Percentiles rank a stretch among this genome's conserved stretches.
Evolutionary conservation across 1,140 invertebrate species (phyloP).

Genomic region (Sitobion miscanthi): DNA sequence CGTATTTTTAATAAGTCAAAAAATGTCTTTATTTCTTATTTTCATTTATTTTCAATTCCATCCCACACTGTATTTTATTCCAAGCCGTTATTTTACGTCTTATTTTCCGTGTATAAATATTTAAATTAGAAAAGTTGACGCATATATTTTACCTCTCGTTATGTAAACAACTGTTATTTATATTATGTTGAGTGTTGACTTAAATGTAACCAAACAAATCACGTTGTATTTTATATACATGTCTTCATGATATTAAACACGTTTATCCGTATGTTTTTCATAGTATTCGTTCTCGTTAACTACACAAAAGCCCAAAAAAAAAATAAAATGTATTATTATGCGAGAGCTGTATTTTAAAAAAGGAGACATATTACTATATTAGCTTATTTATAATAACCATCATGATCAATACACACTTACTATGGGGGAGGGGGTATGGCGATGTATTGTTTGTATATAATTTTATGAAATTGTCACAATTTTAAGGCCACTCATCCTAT

Average conservation of each 20-base stretch:
- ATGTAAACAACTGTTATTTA: neutral
- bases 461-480: neutral
- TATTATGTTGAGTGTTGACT: neutral
- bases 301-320: neutral
- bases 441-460: neutral
- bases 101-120: neutral
- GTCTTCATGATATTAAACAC: neutral
- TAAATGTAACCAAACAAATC: neutral
- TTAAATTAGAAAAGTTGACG: constrained; percentile 16
- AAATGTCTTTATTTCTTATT: neutral
- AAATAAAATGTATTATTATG: neutral
- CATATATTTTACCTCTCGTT: neutral
- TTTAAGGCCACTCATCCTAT: neutral
- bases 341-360: neutral
- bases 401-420: neutral
- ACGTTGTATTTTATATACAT: neutral
- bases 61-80: neutral
- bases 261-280: neutral
- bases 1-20: neutral
- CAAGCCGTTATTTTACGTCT: neutral
- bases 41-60: constrained; percentile 2
- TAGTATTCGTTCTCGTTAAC: neutral
- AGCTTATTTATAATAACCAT: neutral
- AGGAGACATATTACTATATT: neutral
- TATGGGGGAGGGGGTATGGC: accelerated